A percentile compares a stretch with the other conserved stretches of the same genome.
Evolutionary conservation across 1,140 invertebrate species (phyloP).

Genomic region (Phocides pigmalion): DNA sequence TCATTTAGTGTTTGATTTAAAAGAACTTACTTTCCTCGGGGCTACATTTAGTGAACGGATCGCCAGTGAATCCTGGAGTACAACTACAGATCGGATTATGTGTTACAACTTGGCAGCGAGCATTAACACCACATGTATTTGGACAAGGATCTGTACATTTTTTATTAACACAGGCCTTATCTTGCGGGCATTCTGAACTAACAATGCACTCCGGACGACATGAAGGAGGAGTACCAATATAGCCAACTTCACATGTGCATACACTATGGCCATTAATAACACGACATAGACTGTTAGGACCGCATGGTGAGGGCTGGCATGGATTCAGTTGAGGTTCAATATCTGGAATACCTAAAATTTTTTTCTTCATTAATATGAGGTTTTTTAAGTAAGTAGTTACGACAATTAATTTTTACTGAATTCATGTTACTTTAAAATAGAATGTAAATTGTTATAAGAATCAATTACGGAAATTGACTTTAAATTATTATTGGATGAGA

Average conservation of each 20-base stretch:
- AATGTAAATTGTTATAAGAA: conserved; percentile 14
- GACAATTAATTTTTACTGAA: no score
- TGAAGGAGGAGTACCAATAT: conserved; percentile 90
- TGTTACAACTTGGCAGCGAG: conserved; percentile 92
- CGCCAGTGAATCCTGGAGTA: conserved; percentile 88
- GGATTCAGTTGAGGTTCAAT: conserved; percentile 82
- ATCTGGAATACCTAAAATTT: conserved; percentile 53
- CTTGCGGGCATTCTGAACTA: conserved; percentile 92
- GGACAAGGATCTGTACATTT: conserved; percentile 93
- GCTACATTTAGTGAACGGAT: conserved; percentile 89
- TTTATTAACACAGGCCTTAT: conserved; percentile 92
- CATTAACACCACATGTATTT: conserved; percentile 91
- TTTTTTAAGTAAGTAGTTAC: no score
- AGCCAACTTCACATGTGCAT: conserved; percentile 90
- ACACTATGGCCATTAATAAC: conserved; percentile 90
- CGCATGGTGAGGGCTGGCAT: conserved; percentile 92
- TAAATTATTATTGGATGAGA: conserved; percentile 6
- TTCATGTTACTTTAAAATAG: no score
- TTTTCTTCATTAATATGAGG: conserved; percentile 17
- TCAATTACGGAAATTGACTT: no score
- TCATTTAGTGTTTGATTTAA: background rate
- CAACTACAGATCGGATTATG: conserved; percentile 94
- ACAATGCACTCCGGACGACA: conserved; percentile 93
- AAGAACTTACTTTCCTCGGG: conserved; percentile 85
- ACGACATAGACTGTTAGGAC: conserved; percentile 91